A percentile compares a stretch with the other conserved stretches of the same genome.
These are phyloP conservation scores for Mythimna pallens DNA, from an alignment of 2,888 invertebrate species.

Conservation along the genomic window DNA sequence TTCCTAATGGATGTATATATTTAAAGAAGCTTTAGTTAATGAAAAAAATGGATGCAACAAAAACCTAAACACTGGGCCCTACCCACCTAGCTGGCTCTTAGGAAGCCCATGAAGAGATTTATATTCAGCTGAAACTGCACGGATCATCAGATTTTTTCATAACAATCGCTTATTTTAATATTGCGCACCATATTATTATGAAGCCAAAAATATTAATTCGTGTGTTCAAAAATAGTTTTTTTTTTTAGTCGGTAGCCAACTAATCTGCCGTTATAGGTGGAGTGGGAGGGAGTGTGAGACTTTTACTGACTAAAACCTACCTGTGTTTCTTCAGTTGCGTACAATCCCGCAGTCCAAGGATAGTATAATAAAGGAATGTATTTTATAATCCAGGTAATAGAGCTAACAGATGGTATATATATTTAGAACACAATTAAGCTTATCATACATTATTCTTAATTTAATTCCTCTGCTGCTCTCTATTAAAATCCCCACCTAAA, in stretches of 20 bases:
- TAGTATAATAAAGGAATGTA: not conserved
- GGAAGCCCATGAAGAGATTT: constrained; percentile 21
- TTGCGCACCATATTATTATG: not conserved
- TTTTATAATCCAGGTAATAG: not conserved
- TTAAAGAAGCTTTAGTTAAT: not conserved
- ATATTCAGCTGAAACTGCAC: constrained; percentile 5
- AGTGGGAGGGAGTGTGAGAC: too few relatives aligned
- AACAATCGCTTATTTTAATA: constrained; percentile 22
- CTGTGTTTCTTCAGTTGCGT: not conserved
- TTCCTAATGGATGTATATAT: too few relatives aligned
- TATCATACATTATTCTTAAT: constrained; percentile 34
- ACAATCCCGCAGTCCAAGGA: not conserved
- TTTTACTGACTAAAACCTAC: too few relatives aligned
- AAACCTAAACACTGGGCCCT: not conserved
- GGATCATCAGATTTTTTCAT: constrained; percentile 9
- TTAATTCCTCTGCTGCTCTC: constrained; percentile 16
- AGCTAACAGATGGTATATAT: constrained; percentile 1
- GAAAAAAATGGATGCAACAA: not conserved
- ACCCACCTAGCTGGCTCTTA: not conserved
- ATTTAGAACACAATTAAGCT: constrained; percentile 18
- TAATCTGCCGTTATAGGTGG: too few relatives aligned
- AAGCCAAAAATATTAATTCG: too few relatives aligned
- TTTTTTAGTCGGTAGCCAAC: too few relatives aligned
- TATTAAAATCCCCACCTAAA: constrained; percentile 20
- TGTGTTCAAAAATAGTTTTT: too few relatives aligned